phyloP scores from a whole-genome alignment of 2,113 vertebrate species.

The Hypocryptadius cinnamomeus region DNA sequence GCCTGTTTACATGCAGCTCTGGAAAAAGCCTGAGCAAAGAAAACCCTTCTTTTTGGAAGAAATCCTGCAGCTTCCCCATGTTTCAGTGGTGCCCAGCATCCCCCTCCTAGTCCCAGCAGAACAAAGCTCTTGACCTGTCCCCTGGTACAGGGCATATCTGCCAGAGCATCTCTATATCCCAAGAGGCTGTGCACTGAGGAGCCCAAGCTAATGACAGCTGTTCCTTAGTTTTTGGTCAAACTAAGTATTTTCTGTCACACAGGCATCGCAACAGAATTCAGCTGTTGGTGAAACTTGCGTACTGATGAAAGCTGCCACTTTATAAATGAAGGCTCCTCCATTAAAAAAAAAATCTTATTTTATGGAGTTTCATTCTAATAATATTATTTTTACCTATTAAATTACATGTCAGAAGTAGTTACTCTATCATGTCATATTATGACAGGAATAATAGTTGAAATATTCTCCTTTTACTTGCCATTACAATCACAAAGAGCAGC shows the following conservation, averaged over 20 bases:
- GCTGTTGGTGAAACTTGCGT: not conserved
- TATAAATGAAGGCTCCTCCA: not conserved
- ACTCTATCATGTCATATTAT: conserved; percentile 44
- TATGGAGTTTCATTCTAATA: not conserved
- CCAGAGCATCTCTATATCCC: not conserved
- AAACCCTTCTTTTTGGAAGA: not conserved
- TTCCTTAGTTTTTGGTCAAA: not conserved
- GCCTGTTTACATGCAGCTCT: not conserved
- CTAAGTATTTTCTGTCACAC: not conserved
- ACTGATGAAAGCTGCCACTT: not conserved
- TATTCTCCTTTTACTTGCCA: conserved; percentile 37
- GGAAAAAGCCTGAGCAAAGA: not conserved
- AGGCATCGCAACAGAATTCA: not conserved
- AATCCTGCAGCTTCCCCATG: not conserved
- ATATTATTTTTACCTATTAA: conserved; percentile 22
- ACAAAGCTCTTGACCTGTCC: not conserved
- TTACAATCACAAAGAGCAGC: conserved; percentile 29
- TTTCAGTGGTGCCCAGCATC: not conserved
- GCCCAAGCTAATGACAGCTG: not conserved
- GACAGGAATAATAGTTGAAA: conserved; percentile 39
- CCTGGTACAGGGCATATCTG: not conserved
- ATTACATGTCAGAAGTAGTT: conserved; percentile 14
- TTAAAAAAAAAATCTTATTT: not conserved
- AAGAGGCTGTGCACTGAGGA: fast-evolving
- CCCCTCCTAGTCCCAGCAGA: not conserved